Evolutionary conservation across 1,140 invertebrate species (phyloP).

Genomic region (Macrobrachium rosenbergii): DNA sequence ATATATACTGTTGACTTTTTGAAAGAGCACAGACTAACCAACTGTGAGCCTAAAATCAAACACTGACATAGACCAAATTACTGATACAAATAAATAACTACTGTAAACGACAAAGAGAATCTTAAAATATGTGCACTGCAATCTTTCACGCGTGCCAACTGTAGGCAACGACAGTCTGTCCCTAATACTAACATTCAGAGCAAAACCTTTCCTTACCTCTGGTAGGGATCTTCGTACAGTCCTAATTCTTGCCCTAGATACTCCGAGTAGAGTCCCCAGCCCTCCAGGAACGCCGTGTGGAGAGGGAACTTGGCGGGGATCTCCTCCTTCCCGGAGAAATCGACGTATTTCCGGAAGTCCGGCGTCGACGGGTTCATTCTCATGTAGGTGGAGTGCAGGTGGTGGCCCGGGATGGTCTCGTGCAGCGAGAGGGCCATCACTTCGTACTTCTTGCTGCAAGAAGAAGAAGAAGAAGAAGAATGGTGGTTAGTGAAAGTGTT

Average conservation of each 20-base stretch:
- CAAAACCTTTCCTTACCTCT: constrained; percentile 67
- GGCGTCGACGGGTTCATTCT: constrained; percentile 66
- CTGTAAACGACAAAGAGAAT: too few relatives aligned
- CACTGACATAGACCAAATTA: background rate
- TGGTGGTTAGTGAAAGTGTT: background rate
- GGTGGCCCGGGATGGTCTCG: constrained; percentile 71
- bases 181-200: too few relatives aligned
- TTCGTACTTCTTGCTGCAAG: constrained; percentile 69
- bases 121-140: too few relatives aligned
- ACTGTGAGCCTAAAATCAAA: too few relatives aligned
- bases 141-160: too few relatives aligned
- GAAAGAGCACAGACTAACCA: too few relatives aligned
- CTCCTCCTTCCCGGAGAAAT: constrained; percentile 67
- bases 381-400: constrained; percentile 69
- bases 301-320: constrained; percentile 71
- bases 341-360: constrained; percentile 68
- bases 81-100: too few relatives aligned
- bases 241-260: constrained; percentile 71
- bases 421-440: constrained; percentile 70
- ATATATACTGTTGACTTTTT: too few relatives aligned
- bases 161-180: too few relatives aligned
- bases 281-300: constrained; percentile 71
- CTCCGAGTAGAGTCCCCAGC: constrained; percentile 72
- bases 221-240: constrained; percentile 69
- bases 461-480: constrained; percentile 23